These are phyloP conservation scores for Arvicanthis niloticus DNA, from an alignment of 2,113 vertebrate species.

Conservation along the genomic window DNA sequence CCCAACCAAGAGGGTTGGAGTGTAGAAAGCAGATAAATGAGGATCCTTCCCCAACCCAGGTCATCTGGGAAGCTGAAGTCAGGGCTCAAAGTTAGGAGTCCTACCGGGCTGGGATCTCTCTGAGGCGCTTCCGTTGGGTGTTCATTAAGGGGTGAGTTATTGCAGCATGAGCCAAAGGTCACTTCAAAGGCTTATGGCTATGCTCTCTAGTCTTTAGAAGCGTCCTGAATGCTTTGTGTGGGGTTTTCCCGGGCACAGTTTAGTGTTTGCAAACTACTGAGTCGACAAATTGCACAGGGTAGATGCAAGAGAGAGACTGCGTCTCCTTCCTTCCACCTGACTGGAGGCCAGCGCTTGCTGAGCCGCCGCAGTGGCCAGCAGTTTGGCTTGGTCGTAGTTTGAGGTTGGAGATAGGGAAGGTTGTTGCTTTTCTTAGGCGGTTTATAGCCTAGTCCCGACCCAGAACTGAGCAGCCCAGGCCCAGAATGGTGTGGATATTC, in stretches of 20 bases:
- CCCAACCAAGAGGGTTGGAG: conserved; percentile 72
- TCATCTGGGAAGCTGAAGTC: conserved; percentile 86
- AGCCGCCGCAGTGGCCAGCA: not conserved
- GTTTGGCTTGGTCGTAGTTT: not conserved
- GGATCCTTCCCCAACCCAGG: conserved; percentile 80
- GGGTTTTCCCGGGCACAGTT: conserved; percentile 85
- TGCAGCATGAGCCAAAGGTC: conserved; percentile 96
- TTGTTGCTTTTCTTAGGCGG: conserved; percentile 46
- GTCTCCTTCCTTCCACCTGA: conserved; percentile 72
- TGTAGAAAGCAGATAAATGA: conserved; percentile 70
- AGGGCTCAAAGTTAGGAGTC: conserved; percentile 87
- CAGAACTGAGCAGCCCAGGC: not conserved
- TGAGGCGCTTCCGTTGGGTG: conserved; percentile 95
- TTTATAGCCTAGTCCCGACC: conserved; percentile 14
- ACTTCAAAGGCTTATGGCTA: conserved; percentile 97
- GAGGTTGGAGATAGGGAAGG: not conserved
- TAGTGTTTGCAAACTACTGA: conserved; percentile 84
- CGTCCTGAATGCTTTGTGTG: conserved; percentile 91
- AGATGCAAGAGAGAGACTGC: conserved; percentile 62
- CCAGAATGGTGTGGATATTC: not conserved
- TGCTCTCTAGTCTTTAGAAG: conserved; percentile 92
- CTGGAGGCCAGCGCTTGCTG: not conserved
- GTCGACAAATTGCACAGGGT: conserved; percentile 79
- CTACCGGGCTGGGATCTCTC: conserved; percentile 89
- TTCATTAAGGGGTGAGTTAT: conserved; percentile 99